A percentile compares a stretch with the other conserved stretches of the same genome.
Evolutionary conservation across 2,797 vertebrate genomes (phyloP).

Genomic region (Amblyopsis hoosieri): DNA sequence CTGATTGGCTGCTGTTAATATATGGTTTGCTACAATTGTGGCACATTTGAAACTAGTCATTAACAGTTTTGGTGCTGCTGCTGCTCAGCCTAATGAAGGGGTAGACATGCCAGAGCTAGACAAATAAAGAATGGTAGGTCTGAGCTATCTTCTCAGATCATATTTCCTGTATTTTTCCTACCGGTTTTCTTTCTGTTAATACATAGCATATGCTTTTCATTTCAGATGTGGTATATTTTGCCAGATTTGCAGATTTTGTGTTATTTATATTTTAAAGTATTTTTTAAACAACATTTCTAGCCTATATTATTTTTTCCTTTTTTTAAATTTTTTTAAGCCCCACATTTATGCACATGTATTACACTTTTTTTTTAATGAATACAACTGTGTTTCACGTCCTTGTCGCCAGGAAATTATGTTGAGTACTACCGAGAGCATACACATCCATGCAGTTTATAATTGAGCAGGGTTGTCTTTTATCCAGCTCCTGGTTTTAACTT

Average conservation of each 20-base stretch:
- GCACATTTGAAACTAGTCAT: conserved; percentile 48
- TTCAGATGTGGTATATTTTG: too few relatives aligned
- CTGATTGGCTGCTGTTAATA: conserved; percentile 31
- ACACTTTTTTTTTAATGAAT: too few relatives aligned
- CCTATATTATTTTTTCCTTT: too few relatives aligned
- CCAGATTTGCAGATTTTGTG: too few relatives aligned
- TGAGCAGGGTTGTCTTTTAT: too few relatives aligned
- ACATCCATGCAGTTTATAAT: not conserved
- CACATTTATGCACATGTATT: too few relatives aligned
- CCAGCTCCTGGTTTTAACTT: conserved; percentile 6
- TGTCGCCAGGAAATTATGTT: not conserved
- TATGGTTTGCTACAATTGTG: conserved; percentile 33
- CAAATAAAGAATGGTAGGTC: not conserved
- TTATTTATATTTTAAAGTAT: too few relatives aligned
- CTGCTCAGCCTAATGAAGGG: conserved; percentile 36
- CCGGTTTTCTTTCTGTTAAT: too few relatives aligned
- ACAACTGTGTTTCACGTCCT: not conserved
- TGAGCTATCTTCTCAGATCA: conserved; percentile 8
- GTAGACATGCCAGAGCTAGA: conserved; percentile 22
- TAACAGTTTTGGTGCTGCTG: conserved; percentile 24
- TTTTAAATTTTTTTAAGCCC: too few relatives aligned
- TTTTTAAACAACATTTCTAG: too few relatives aligned
- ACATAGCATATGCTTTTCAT: too few relatives aligned
- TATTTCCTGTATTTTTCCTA: not conserved
- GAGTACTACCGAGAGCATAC: conserved; percentile 3